phyloP scores from a whole-genome alignment of 2,888 invertebrate genomes.

The Pterostichus madidus region DNA sequence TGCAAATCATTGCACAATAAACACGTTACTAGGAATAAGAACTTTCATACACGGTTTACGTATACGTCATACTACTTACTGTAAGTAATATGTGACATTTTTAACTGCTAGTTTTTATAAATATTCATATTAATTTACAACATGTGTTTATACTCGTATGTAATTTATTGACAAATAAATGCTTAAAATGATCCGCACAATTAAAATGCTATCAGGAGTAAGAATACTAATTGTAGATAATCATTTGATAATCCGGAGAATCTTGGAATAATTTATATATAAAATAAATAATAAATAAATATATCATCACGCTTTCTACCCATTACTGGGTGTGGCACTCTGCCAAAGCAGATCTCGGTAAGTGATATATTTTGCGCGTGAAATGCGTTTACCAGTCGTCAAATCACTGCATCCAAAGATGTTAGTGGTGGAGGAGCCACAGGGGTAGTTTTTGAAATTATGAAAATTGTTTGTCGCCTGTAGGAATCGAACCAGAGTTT shows the following conservation, averaged over 20 bases:
- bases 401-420: no score
- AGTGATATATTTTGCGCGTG: no score
- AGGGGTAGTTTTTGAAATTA: no score
- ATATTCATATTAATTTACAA: conserved; percentile 2
- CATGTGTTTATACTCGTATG: background rate
- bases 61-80: background rate
- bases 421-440: no score
- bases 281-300: no score
- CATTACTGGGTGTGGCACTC: no score
- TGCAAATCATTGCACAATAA: conserved; percentile 1
- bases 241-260: background rate
- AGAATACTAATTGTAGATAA: conserved; percentile 6
- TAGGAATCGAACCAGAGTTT: no score
- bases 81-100: background rate
- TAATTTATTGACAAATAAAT: background rate
- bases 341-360: no score
- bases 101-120: background rate
- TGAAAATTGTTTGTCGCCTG: no score
- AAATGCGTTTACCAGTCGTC: no score
- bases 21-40: background rate
- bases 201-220: background rate
- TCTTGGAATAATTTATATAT: no score
- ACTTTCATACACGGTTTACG: background rate
- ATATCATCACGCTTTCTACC: no score
- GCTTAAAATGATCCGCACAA: background rate